Percentiles rank a stretch among this genome's conserved stretches.
Evolutionary conservation across 2,113 vertebrate genomes (phyloP).

Genomic region (Lasiurus borealis): DNA sequence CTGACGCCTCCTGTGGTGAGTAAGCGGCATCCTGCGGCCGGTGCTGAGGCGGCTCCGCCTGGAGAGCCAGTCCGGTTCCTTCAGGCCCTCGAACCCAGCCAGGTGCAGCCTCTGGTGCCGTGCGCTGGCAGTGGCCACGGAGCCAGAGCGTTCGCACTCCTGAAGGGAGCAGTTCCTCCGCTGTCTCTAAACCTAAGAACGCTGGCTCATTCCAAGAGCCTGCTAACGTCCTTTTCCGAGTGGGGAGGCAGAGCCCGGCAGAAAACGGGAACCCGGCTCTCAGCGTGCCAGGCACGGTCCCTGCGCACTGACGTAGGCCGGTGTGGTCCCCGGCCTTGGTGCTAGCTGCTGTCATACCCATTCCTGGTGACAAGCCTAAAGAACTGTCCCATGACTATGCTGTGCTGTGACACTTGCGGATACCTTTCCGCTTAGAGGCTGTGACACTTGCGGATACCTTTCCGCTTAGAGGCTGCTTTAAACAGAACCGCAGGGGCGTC

Average conservation of each 20-base stretch:
- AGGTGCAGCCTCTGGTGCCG: rapidly evolving
- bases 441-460: background rate
- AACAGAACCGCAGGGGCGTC: rapidly evolving
- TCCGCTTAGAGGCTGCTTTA: background rate
- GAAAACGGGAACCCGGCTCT: rapidly evolving
- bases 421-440: too few relatives aligned
- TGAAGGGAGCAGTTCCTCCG: background rate
- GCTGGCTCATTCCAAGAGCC: background rate
- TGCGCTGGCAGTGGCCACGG: background rate
- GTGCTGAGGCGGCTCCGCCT: background rate
- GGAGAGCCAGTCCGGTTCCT: rapidly evolving
- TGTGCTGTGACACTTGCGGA: rapidly evolving
- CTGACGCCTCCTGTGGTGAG: constrained; percentile 92
- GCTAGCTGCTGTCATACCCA: rapidly evolving
- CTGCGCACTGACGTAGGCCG: rapidly evolving
- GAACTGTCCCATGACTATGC: rapidly evolving
- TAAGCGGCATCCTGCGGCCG: constrained; percentile 61
- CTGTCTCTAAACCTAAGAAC: too few relatives aligned
- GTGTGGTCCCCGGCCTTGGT: rapidly evolving
- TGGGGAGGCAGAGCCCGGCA: too few relatives aligned
- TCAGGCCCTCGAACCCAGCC: rapidly evolving
- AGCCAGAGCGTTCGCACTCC: too few relatives aligned
- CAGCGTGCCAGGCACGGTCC: rapidly evolving
- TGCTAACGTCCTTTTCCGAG: background rate
- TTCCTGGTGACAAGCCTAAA: background rate